Conservation (phyloP, 92 coral and sea anemone species). For the Palythoa grandiflora region DNA sequence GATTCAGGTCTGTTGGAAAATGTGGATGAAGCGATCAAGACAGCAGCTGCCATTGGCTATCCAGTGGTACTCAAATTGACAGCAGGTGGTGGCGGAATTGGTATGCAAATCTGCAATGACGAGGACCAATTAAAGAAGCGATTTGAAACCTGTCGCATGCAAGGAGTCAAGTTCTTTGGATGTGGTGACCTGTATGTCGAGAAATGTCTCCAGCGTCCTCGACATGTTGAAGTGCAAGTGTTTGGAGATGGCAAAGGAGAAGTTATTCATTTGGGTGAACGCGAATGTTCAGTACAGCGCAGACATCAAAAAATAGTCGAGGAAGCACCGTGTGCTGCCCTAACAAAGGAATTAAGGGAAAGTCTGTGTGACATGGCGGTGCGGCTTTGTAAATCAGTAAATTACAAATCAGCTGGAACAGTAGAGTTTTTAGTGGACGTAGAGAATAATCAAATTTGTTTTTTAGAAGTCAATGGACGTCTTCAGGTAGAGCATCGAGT, state of each 20-base stretch:
- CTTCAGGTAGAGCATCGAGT: slow-evolving; percentile 78
- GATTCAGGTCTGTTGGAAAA: slow-evolving; percentile 48
- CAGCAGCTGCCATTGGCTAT: slow-evolving; percentile 59
- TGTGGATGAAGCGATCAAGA: slow-evolving; percentile 52
- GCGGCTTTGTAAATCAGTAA: slow-evolving; percentile 50
- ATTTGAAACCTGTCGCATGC: slow-evolving; percentile 36
- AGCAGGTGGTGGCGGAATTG: slow-evolving; percentile 77
- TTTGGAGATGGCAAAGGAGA: slow-evolving; percentile 74
- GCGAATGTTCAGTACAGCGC: slow-evolving; percentile 79
- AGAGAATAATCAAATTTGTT: slow-evolving; percentile 50
- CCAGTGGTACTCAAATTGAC: slow-evolving; percentile 62
- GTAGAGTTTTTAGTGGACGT: slow-evolving; percentile 71
- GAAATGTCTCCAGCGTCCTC: slow-evolving; percentile 53
- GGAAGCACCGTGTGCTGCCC: slow-evolving; percentile 65
- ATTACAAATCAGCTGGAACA: slow-evolving; percentile 68
- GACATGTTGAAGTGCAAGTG: slow-evolving; percentile 78
- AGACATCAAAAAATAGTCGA: slow-evolving; percentile 73
- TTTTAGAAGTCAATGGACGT: slow-evolving; percentile 69
- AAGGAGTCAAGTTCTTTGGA: slow-evolving; percentile 46
- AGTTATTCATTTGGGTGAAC: slow-evolving; percentile 65
- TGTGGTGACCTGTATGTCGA: slow-evolving; percentile 58
- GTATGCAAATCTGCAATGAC: slow-evolving; percentile 55
- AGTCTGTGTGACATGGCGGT: slow-evolving; percentile 60
- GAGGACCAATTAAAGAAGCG: slow-evolving; percentile 46
- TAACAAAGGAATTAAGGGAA: slow-evolving; percentile 49